A percentile compares a stretch with the other conserved stretches of the same genome.
phyloP scores from a whole-genome alignment of 1,140 invertebrate genomes.

The Myzus persicae region DNA sequence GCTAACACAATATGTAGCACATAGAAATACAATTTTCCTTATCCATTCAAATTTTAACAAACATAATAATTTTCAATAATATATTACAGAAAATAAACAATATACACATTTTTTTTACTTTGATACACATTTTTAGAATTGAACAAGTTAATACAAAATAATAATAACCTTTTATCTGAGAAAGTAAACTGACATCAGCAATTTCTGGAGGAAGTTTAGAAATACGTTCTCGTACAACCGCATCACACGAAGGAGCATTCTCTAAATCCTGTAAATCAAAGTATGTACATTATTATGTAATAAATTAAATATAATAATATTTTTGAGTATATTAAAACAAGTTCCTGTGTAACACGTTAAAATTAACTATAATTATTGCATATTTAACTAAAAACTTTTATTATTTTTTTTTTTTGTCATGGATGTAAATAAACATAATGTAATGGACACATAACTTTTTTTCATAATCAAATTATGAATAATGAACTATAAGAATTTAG shows the following conservation, averaged over 20 bases:
- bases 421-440: too few relatives aligned
- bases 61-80: constrained; percentile 4
- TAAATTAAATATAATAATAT: neutral
- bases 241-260: constrained; percentile 93
- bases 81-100: constrained; percentile 8
- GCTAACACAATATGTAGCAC: neutral
- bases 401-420: neutral
- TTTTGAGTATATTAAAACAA: neutral
- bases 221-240: constrained; percentile 88
- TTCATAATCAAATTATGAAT: neutral
- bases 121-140: neutral
- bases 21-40: neutral
- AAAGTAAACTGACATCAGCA: constrained; percentile 85
- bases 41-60: neutral
- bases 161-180: constrained; percentile 77
- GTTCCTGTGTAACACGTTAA: neutral
- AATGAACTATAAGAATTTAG: neutral
- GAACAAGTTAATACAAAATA: neutral
- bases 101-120: neutral
- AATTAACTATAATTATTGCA: neutral
- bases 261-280: constrained; percentile 80
- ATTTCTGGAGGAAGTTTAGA: constrained; percentile 93
- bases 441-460: neutral
- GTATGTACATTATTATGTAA: neutral
- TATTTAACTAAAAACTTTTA: neutral